A percentile compares a stretch with the other conserved stretches of the same genome.
phyloP scores from a whole-genome alignment of 2,113 vertebrate genomes.

The Lagopus muta region DNA sequence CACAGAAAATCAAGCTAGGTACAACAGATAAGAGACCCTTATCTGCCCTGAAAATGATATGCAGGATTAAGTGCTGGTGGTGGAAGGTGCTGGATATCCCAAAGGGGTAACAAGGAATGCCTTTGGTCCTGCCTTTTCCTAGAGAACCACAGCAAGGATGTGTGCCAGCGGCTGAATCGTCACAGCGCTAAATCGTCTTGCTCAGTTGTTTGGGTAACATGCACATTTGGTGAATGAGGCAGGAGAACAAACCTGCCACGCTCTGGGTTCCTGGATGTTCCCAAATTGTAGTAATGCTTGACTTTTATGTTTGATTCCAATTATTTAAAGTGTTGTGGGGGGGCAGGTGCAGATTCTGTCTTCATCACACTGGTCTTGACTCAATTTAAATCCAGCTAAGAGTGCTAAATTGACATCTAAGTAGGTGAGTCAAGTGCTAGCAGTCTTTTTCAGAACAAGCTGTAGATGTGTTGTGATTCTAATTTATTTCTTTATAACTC shows the following conservation, averaged over 20 bases:
- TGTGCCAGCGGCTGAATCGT: not conserved
- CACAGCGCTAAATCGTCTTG: not conserved
- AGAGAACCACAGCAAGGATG: fast-evolving
- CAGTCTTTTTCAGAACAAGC: slow-evolving; percentile 63
- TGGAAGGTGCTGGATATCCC: not conserved
- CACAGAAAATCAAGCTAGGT: not conserved
- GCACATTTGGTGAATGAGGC: not conserved
- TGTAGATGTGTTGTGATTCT: slow-evolving; percentile 66
- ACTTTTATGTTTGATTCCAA: not conserved
- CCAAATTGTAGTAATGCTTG: not conserved
- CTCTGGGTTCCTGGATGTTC: not conserved
- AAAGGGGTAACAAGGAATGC: too few relatives aligned
- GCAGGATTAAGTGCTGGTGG: not conserved
- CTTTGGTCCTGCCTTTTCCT: not conserved
- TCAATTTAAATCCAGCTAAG: slow-evolving; percentile 48
- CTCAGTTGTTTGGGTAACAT: not conserved
- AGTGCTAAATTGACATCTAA: slow-evolving; percentile 58
- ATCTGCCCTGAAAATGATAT: fast-evolving
- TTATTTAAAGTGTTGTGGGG: not conserved
- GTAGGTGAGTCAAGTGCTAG: slow-evolving; percentile 66
- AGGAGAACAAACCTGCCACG: not conserved
- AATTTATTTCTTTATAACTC: slow-evolving; percentile 65
- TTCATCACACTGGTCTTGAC: slow-evolving; percentile 21
- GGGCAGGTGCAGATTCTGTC: slow-evolving; percentile 21
- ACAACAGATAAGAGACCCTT: not conserved